A percentile compares a stretch with the other conserved stretches of the same genome.
Evolutionary conservation across 2,888 invertebrate species (phyloP).

Genomic region (Clostera curtula): DNA sequence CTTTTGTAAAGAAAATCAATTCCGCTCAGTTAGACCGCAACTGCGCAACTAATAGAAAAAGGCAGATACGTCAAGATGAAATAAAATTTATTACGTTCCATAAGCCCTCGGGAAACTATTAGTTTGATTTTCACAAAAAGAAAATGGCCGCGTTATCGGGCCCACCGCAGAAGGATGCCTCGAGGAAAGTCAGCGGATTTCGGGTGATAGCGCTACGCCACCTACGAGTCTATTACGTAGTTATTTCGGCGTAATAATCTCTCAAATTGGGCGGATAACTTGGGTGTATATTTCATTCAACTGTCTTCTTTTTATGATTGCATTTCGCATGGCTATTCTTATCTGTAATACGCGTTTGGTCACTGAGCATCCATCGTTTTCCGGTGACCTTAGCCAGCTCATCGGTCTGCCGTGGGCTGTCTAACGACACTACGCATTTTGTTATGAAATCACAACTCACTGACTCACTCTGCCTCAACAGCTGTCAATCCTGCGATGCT

Average conservation of each 20-base stretch:
- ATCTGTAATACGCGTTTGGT: too few species aligned
- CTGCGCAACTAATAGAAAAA: constrained; percentile 44
- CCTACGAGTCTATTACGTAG: constrained; percentile 10
- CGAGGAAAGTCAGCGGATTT: constrained; percentile 32
- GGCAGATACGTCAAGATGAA: constrained; percentile 47
- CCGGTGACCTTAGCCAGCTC: too few species aligned
- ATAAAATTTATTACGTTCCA: constrained; percentile 49
- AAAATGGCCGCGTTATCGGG: constrained; percentile 42
- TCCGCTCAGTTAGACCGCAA: constrained; percentile 18
- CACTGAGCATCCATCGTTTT: too few species aligned
- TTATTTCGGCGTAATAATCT: constrained; percentile 8
- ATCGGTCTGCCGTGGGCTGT: too few species aligned
- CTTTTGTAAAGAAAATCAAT: constrained; percentile 20
- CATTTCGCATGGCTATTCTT: too few species aligned
- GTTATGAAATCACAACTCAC: too few species aligned
- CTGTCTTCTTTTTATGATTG: too few species aligned
- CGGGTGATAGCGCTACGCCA: constrained; percentile 22
- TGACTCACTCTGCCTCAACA: too few species aligned
- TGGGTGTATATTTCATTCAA: too few species aligned
- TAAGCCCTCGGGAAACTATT: constrained; percentile 47
- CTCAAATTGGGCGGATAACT: constrained; percentile 1
- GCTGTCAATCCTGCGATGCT: too few species aligned
- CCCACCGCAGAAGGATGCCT: constrained; percentile 22
- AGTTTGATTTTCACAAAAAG: constrained; percentile 50
- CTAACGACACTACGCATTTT: too few species aligned